A percentile compares a stretch with the other conserved stretches of the same genome.
Evolutionary conservation across 64 coral and sea anemone genomes (phyloP).

Genomic region (Catalaphyllia jardinei): DNA sequence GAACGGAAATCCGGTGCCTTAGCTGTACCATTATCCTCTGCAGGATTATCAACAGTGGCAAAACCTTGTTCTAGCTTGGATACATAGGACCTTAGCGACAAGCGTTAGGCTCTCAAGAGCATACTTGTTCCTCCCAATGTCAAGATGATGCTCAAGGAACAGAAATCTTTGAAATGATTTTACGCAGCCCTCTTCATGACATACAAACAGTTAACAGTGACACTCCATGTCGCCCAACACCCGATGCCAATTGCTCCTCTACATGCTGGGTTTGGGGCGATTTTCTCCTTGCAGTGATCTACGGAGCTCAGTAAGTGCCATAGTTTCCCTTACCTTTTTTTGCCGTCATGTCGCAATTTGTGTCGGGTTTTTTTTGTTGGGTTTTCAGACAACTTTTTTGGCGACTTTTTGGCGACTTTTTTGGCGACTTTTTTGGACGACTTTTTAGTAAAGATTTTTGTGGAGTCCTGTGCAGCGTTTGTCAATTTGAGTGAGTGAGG

Average conservation of each 20-base stretch:
- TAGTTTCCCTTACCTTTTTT: no score
- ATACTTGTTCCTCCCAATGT: conserved; percentile 39
- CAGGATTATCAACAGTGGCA: not conserved
- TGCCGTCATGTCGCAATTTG: no score
- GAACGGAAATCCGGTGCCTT: not conserved
- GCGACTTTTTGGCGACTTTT: no score
- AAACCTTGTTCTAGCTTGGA: conserved; percentile 41
- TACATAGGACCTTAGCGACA: conserved; percentile 22
- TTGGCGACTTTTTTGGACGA: no score
- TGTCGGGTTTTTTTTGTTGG: no score
- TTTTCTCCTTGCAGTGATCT: conserved; percentile 19
- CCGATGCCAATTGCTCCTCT: not conserved
- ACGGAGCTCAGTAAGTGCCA: no score
- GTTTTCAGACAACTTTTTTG: no score
- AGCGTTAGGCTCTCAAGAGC: conserved; percentile 33
- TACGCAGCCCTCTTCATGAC: conserved; percentile 59
- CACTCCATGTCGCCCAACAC: not conserved
- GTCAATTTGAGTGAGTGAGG: no score
- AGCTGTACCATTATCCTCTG: not conserved
- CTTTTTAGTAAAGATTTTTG: no score
- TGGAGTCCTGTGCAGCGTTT: no score
- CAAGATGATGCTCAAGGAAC: conserved; percentile 55
- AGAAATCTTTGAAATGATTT: conserved; percentile 63
- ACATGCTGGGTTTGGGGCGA: not conserved
- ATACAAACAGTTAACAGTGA: conserved; percentile 35